These are phyloP conservation scores for Eupithecia inturbata DNA, from an alignment of 2,888 invertebrate genomes.

Conservation along the genomic window DNA sequence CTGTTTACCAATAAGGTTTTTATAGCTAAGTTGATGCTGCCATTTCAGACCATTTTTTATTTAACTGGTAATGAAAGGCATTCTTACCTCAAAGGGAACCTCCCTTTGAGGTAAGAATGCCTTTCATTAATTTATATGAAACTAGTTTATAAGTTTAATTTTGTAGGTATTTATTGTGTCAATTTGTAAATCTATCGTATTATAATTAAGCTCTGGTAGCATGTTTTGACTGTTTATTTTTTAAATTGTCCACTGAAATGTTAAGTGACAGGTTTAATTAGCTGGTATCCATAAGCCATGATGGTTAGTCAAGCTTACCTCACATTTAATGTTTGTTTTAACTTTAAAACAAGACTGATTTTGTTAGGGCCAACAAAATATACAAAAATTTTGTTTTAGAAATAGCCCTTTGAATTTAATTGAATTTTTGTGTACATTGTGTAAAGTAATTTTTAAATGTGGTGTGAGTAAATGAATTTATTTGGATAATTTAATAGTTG, in stretches of 20 bases:
- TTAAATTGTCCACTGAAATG: neutral
- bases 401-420: conserved; percentile 8
- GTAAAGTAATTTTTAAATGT: conserved; percentile 10
- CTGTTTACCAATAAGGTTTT: conserved; percentile 14
- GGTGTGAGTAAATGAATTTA: neutral
- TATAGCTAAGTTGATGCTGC: conserved; percentile 6
- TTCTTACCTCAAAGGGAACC: too few species aligned
- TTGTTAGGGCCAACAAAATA: conserved; percentile 32
- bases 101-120: neutral
- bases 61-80: neutral
- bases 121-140: conserved; percentile 29
- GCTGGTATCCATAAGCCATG: neutral
- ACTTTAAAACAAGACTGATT: conserved; percentile 44
- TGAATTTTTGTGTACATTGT: conserved; percentile 9
- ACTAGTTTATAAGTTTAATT: conserved; percentile 35
- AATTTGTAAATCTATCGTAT: conserved; percentile 39
- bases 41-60: neutral
- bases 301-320: conserved; percentile 8
- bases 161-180: conserved; percentile 44
- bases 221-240: conserved; percentile 20
- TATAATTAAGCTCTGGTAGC: conserved; percentile 30
- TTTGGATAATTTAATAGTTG: neutral
- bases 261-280: neutral
- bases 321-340: conserved; percentile 19
- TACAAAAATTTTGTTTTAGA: neutral